Evolutionary conservation across 2,113 vertebrate genomes (phyloP).

Genomic region (human): GRCh38 chr18:60901001-60901500

Average conservation of each 20-base stretch:
- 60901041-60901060: background rate
- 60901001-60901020: background rate
- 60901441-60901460: background rate
- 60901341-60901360: background rate
- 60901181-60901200: background rate
- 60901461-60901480: conserved; percentile 10
- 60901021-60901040: background rate
- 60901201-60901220: background rate
- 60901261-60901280: background rate
- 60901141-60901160: background rate
- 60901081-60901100: background rate
- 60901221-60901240: background rate
- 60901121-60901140: background rate
- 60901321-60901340: background rate
- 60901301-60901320: background rate
- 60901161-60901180: background rate
- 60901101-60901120: background rate
- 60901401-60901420: background rate
- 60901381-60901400: background rate
- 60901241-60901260: background rate
- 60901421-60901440: background rate
- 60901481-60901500: background rate
- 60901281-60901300: background rate
- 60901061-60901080: background rate
- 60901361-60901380: background rate